Evolutionary conservation across 2,797 vertebrate species (phyloP), one percentile per base, ranked within the genome.

Genomic region (Pipistrellus pipistrellus): DNA sequence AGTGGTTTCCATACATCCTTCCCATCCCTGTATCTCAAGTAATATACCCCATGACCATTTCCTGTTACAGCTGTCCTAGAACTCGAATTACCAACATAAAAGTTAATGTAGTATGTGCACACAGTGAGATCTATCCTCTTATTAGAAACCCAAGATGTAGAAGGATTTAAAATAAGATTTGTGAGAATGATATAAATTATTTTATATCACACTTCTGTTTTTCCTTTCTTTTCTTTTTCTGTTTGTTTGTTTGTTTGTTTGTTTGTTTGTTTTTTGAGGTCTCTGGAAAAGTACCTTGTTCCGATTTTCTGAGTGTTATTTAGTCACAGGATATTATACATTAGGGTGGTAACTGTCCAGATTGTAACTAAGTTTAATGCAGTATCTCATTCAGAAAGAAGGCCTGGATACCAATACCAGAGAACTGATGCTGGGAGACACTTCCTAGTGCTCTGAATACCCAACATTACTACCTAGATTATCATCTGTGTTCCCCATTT

Each of bases 251-350:
- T 44, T 64, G 64, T 59, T n/a, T n/a, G n/a, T n/a, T 55, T 51
- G 32, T 17, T 44, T 44, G 44, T 44, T 44, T 44, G 44, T 44
- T 44, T 44, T 44, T 44, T 44, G 44, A 11, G 4, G 15, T 35
- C 41, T 88, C 66, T 69, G 17, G 38, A 71, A 94, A 95, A 85
- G 41, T 35, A 85, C 48, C 66, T 88, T 94, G 71, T 62, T 90
- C 57, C 51, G 83, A 53, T 82, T 89, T 81, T 76, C 30, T 51
- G 59, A 15, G 3, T 44, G 75, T 30, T 88, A 72, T 93, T 71
- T 75, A 90, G 66, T 95, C 48, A 95, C 30, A 88, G 59, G 71
- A 95, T 93, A 88, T 75, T 66, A 71, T 46, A 95, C 4, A 46
- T 10, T n/a, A 44, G 57, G 5, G 35, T 38, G 20, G 41, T 69